A percentile compares a stretch with the other conserved stretches of the same genome.
phyloP scores from a whole-genome alignment of 2,888 invertebrate species.

The Celastrina argiolus region DNA sequence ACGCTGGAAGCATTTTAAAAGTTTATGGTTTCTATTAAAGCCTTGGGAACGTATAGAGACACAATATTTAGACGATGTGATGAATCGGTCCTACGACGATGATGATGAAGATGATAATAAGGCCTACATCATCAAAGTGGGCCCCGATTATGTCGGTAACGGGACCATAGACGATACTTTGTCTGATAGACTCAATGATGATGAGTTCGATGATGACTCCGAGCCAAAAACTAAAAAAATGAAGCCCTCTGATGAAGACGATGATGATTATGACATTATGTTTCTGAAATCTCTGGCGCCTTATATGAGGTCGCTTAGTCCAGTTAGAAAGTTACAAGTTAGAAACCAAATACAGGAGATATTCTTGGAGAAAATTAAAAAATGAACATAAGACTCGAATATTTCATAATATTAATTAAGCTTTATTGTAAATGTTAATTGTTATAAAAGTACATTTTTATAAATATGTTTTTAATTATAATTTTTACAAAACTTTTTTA shows the following conservation, averaged over 20 bases:
- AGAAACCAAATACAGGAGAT: conserved; percentile 19
- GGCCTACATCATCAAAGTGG: conserved; percentile 15
- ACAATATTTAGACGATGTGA: background rate
- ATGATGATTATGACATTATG: background rate
- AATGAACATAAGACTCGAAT: background rate
- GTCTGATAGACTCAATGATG: background rate
- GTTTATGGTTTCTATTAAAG: conserved; percentile 40
- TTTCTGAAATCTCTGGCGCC: conserved; percentile 19
- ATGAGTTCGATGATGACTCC: background rate
- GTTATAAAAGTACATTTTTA: too few species aligned
- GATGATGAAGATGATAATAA: conserved; percentile 20
- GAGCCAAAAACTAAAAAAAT: background rate
- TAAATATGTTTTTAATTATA: too few species aligned
- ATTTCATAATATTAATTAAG: too few species aligned
- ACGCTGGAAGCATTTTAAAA: conserved; percentile 46
- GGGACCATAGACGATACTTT: background rate
- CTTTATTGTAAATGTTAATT: too few species aligned
- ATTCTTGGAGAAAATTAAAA: conserved; percentile 10
- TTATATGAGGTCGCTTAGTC: background rate
- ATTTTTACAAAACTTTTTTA: too few species aligned
- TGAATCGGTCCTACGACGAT: conserved; percentile 13
- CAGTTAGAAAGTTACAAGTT: background rate
- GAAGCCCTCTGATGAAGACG: background rate
- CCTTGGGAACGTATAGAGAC: conserved; percentile 26
- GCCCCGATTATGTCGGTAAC: background rate